A percentile compares a stretch with the other conserved stretches of the same genome.
phyloP scores from a whole-genome alignment of 2,113 vertebrate genomes.

The Pavo muticus region DNA sequence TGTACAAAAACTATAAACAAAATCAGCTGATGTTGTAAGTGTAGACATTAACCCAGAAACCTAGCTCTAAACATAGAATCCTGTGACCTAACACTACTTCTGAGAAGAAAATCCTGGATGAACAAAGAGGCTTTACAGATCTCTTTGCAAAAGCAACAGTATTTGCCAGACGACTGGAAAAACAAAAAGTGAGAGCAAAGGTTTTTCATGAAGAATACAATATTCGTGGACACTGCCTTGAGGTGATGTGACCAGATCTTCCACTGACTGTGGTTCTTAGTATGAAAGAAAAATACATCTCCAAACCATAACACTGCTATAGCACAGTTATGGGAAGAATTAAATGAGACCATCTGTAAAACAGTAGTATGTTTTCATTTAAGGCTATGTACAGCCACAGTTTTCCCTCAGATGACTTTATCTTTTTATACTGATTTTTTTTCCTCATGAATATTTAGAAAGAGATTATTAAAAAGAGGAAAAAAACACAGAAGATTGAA shows the following conservation, averaged over 20 bases:
- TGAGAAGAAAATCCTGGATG: slow-evolving; percentile 39
- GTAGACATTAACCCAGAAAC: slow-evolving; percentile 41
- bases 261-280: not conserved
- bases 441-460: not conserved
- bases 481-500: not conserved
- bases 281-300: not conserved
- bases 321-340: not conserved
- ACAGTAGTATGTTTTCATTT: not conserved
- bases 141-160: not conserved
- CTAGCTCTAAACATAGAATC: slow-evolving; percentile 38
- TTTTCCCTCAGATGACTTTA: not conserved
- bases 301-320: not conserved
- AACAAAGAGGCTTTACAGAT: not conserved
- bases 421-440: not conserved
- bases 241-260: not conserved
- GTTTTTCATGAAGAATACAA: not conserved
- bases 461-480: not conserved
- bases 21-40: not conserved
- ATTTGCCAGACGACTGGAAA: not conserved
- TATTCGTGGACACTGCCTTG: not conserved
- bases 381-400: not conserved
- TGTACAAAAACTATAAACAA: not conserved
- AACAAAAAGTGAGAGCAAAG: not conserved
- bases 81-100: slow-evolving; percentile 7
- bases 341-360: not conserved